Percentiles rank a stretch among this genome's conserved stretches.
Evolutionary conservation across 2,888 invertebrate genomes (phyloP).

Genomic region (Dugesia japonica): DNA sequence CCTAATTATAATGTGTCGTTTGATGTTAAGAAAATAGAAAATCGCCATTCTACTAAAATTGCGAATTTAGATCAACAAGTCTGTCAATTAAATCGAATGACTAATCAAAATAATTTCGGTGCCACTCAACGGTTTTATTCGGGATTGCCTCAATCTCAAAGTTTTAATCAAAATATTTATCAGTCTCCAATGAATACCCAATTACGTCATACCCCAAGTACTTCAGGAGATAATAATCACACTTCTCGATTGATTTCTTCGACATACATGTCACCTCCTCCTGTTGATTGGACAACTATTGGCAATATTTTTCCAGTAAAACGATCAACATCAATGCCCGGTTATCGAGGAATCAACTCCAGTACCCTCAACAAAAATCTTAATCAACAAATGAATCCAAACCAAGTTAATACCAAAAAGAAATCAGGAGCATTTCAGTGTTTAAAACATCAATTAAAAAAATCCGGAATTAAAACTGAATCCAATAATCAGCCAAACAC

Average conservation of each 20-base stretch:
- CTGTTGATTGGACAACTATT: neutral
- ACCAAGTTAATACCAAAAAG: neutral
- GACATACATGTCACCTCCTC: neutral
- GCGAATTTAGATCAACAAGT: neutral
- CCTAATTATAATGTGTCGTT: too few relatives aligned
- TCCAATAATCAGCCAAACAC: neutral
- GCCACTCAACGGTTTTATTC: neutral
- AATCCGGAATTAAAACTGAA: neutral
- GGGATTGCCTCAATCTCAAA: neutral
- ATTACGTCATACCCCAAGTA: neutral
- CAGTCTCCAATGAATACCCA: neutral
- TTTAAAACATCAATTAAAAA: neutral
- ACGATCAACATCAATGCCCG: neutral
- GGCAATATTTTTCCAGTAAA: neutral
- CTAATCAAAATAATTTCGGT: neutral
- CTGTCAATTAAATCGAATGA: neutral
- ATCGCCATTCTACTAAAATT: neutral
- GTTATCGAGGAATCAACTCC: neutral
- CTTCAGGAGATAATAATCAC: neutral
- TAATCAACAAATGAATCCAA: neutral
- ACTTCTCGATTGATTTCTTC: neutral
- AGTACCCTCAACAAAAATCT: neutral
- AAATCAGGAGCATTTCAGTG: conserved; percentile 1
- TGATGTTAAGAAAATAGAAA: neutral
- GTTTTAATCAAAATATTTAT: neutral